Evolutionary conservation across 2,797 vertebrate species (phyloP).

Genomic region (Callimico goeldii): DNA sequence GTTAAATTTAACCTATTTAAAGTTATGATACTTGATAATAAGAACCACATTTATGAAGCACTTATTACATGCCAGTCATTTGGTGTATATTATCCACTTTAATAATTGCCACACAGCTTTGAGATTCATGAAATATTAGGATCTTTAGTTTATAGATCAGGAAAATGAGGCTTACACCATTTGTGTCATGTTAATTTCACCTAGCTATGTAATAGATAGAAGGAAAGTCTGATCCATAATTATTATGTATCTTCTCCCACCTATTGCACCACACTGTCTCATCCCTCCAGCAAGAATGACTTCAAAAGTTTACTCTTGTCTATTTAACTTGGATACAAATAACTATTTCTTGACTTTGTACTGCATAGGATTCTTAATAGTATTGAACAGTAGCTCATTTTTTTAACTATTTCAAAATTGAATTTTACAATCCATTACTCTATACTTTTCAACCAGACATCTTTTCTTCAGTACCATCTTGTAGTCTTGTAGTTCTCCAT

Average conservation of each 20-base stretch:
- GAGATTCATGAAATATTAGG: neutral
- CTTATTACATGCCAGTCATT: neutral
- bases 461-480: neutral
- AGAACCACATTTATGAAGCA: neutral
- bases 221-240: neutral
- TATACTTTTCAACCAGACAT: neutral
- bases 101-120: neutral
- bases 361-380: neutral
- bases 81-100: neutral
- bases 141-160: neutral
- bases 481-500: neutral
- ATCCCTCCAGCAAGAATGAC: neutral
- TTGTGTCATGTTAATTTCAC: no score
- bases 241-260: neutral
- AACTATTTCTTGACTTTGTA: neutral
- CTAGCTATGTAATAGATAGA: neutral
- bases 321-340: neutral
- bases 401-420: neutral
- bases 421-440: neutral
- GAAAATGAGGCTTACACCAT: neutral
- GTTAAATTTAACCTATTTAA: neutral
- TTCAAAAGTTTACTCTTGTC: neutral
- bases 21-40: neutral
- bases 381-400: neutral
- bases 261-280: neutral